These are phyloP conservation scores for Drosophila pseudotalamancana DNA, from an alignment of 2,888 invertebrate genomes.

Conservation along the genomic window DNA sequence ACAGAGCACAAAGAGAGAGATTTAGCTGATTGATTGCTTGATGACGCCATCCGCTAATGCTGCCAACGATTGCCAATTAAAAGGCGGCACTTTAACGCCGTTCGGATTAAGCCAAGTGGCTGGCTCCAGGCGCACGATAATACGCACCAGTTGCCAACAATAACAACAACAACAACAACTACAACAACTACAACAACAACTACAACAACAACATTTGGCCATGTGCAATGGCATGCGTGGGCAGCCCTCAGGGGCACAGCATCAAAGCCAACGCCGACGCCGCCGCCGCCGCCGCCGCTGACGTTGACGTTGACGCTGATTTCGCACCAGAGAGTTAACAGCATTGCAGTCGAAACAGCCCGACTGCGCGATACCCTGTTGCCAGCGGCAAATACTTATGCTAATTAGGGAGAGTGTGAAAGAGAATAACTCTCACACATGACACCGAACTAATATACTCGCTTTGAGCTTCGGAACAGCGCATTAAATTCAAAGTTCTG, in stretches of 20 bases:
- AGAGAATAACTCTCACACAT: too few relatives aligned
- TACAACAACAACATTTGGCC: constrained; percentile 39
- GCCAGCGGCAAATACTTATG: too few relatives aligned
- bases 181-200: too few relatives aligned
- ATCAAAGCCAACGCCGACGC: constrained; percentile 54
- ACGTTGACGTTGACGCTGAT: too few relatives aligned
- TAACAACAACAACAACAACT: constrained; percentile 27
- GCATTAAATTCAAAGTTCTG: constrained; percentile 48
- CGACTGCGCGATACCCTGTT: background rate
- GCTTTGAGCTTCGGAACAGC: background rate
- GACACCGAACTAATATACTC: constrained; percentile 6
- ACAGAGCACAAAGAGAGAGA: background rate
- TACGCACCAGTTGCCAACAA: constrained; percentile 1
- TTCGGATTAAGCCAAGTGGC: constrained; percentile 19
- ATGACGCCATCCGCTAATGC: constrained; percentile 28
- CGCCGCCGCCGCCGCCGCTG: too few relatives aligned
- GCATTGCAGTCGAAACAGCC: background rate
- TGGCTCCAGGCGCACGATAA: constrained; percentile 12
- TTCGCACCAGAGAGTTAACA: too few relatives aligned
- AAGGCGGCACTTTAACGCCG: constrained; percentile 26
- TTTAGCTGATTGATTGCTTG: background rate
- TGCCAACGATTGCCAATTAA: constrained; percentile 24
- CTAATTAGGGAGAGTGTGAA: too few relatives aligned
- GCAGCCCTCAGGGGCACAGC: constrained; percentile 21
- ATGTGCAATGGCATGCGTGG: constrained; percentile 33